Evolutionary conservation across 2,888 invertebrate genomes (phyloP).

Genomic region (Phengaris alcon): DNA sequence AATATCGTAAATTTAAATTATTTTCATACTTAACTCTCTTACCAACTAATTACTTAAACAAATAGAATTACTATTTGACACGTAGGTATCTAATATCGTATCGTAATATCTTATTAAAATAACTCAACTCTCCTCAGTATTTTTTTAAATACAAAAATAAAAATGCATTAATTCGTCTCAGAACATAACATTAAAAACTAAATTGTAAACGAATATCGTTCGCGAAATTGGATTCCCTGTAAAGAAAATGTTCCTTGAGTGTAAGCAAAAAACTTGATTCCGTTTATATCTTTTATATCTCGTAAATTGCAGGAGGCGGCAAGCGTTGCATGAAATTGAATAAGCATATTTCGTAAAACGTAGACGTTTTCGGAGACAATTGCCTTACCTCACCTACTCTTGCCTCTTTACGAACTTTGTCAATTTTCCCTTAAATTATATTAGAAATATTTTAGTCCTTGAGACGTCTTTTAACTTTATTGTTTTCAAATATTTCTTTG

Average conservation of each 20-base stretch:
- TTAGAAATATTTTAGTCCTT: constrained; percentile 67
- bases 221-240: constrained; percentile 73
- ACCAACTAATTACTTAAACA: neutral
- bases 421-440: constrained; percentile 75
- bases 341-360: constrained; percentile 80
- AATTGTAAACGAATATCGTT: constrained; percentile 42
- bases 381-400: constrained; percentile 80
- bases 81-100: no score
- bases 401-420: constrained; percentile 77
- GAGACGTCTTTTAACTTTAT: constrained; percentile 49
- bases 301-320: constrained; percentile 80
- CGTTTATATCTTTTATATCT: constrained; percentile 80
- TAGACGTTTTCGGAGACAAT: constrained; percentile 79
- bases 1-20: neutral
- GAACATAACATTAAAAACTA: constrained; percentile 36
- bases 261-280: constrained; percentile 80
- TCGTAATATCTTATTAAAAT: neutral
- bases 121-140: neutral
- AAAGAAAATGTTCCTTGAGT: constrained; percentile 77
- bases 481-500: constrained; percentile 33
- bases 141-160: neutral
- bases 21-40: neutral
- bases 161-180: constrained; percentile 14
- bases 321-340: constrained; percentile 81
- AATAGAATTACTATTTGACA: neutral